Base-by-base conservation (phyloP, 2,888 invertebrate genomes). In the Meta bourneti region DNA sequence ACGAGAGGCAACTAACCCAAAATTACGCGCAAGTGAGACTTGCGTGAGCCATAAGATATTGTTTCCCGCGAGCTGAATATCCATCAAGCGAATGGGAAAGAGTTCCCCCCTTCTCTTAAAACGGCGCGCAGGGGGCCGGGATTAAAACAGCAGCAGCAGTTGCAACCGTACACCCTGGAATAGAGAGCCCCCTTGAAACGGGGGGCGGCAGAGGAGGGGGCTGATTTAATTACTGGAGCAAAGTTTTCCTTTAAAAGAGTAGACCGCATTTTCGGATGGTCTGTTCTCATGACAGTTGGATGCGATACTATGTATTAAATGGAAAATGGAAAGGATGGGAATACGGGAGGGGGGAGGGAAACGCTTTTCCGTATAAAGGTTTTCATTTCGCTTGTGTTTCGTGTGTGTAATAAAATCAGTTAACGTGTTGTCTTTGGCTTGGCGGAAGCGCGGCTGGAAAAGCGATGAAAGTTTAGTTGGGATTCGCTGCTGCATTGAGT, bases 171-270 rank as follows among this genome's bases (percentile, higher is more conserved):
- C 87, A 91, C 91, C 90, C 84, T 72, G 77, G 72, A 84, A 84
- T 51, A 72, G 13, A 69, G 74, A 77, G 74, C 61, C 61, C 69
- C 85, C 69, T 51, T n/a, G 51, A 87, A 54, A 19, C 54, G 78
- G 34, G 85, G 91, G 86, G 82, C 69, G 13, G 52, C 48, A 80
- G 54, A 69, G 89, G 81, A 72, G 82, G 83, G 79, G 83, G 78
- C 91, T 91, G 91, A 91, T 91, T 91, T 91, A 91, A 91, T 91
- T 91, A 91, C 91, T 79, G 87, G 87, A 86, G 87, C 91, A 91
- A 91, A 91, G 91, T 91, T 91, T 91, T 91, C 87, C 91, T 91
- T 91, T 91, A 91, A 91, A 91, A 91, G 91, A 91, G 91, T 85
- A 74, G 75, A 81, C 90, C 74, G 86, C 78, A 91, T 91, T 91